These are phyloP conservation scores for Pecten maximus DNA, from an alignment of 2,888 invertebrate genomes.

Conservation along the genomic window DNA sequence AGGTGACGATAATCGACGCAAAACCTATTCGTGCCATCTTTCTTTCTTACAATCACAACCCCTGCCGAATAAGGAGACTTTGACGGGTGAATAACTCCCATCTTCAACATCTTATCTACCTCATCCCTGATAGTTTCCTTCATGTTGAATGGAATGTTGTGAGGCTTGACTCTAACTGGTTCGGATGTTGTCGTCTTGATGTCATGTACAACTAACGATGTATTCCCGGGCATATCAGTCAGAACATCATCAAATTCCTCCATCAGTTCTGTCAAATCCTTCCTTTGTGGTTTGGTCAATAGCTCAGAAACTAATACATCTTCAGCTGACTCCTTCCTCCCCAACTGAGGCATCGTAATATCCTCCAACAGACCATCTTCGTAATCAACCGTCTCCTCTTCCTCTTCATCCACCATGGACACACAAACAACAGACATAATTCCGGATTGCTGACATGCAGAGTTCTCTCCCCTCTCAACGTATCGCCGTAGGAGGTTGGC, in stretches of 20 bases:
- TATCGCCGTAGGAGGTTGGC: conserved; percentile 54
- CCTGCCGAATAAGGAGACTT: conserved; percentile 36
- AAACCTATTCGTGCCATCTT: conserved; percentile 33
- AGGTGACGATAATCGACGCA: conserved; percentile 36
- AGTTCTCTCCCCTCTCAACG: background rate
- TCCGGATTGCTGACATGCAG: background rate
- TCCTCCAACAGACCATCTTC: background rate
- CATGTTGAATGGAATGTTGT: conserved; percentile 40
- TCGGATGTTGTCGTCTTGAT: conserved; percentile 36
- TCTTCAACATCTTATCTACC: conserved; percentile 44
- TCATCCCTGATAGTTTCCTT: conserved; percentile 39
- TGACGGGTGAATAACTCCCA: conserved; percentile 46
- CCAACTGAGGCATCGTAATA: background rate
- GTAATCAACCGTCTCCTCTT: background rate
- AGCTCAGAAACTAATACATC: background rate
- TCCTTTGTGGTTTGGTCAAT: background rate
- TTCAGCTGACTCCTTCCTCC: background rate
- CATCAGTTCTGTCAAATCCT: background rate
- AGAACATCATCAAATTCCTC: background rate
- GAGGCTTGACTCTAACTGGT: conserved; percentile 37
- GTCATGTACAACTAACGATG: conserved; percentile 31
- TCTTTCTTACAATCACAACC: background rate
- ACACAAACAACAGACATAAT: conserved; percentile 26
- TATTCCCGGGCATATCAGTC: conserved; percentile 30
- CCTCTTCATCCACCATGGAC: conserved; percentile 1